These are phyloP conservation scores for Tragelaphus buxtoni DNA, from an alignment of 2,113 vertebrate genomes.

Conservation along the genomic window DNA sequence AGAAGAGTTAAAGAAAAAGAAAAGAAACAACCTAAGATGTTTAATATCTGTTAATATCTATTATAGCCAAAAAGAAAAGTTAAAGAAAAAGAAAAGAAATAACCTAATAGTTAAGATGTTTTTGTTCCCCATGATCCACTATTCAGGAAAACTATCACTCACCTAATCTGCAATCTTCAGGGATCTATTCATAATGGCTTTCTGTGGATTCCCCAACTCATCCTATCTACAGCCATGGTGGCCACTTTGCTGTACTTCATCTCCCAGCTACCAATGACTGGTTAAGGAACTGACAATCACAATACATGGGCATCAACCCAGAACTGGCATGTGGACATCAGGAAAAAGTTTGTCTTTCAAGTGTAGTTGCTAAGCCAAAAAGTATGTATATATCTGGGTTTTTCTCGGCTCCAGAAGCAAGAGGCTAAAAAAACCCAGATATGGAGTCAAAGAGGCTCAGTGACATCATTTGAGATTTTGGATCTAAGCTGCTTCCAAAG, in stretches of 20 bases:
- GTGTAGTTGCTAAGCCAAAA: not conserved
- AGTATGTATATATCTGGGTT: not conserved
- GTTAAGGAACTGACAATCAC: not conserved
- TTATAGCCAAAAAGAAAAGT: not conserved
- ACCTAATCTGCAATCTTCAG: not conserved
- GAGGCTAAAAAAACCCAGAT: not conserved
- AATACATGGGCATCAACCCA: not conserved
- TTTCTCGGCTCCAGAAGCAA: not conserved
- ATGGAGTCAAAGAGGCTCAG: not conserved
- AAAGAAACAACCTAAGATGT: not conserved
- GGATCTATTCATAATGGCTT: not conserved
- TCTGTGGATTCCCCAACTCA: not conserved
- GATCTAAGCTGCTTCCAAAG: constrained; percentile 4
- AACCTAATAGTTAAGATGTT: not conserved
- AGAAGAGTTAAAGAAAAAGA: not conserved
- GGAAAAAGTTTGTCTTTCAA: constrained; percentile 25
- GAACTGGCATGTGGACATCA: not conserved
- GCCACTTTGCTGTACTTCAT: not conserved
- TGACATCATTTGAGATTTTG: not conserved
- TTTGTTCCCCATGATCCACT: not conserved
- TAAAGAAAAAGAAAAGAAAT: not conserved
- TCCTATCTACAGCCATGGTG: not conserved
- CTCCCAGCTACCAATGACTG: not conserved
- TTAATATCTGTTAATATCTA: not conserved
- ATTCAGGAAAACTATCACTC: not conserved